A percentile compares a stretch with the other conserved stretches of the same genome.
These are phyloP conservation scores for Zelleria hepariella DNA, from an alignment of 2,888 invertebrate species.

Conservation along the genomic window DNA sequence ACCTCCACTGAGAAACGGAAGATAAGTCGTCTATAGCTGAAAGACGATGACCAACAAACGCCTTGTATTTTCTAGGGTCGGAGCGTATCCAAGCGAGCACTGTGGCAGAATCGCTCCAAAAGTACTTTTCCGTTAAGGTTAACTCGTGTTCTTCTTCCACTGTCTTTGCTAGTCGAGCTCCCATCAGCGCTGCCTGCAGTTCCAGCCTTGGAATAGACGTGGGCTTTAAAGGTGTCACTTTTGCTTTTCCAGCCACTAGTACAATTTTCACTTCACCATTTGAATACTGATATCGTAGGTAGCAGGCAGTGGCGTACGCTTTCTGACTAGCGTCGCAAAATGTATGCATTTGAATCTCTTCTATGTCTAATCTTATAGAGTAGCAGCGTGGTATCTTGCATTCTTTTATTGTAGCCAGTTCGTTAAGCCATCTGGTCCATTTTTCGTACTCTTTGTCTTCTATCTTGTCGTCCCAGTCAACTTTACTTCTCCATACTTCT, in stretches of 20 bases:
- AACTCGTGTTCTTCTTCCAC: conserved; percentile 10
- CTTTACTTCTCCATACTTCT: conserved; percentile 7
- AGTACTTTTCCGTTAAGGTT: not conserved
- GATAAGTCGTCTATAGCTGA: not conserved
- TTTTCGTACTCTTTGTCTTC: not conserved
- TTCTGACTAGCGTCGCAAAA: conserved; percentile 9
- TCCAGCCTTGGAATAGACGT: conserved; percentile 9
- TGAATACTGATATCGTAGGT: conserved; percentile 3
- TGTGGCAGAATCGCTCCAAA: conserved; percentile 10
- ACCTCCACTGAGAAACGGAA: not conserved
- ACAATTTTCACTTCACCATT: conserved; percentile 3
- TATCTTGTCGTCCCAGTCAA: conserved; percentile 9
- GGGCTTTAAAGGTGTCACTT: conserved; percentile 9
- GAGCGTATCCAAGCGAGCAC: conserved; percentile 4
- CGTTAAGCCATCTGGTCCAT: conserved; percentile 6
- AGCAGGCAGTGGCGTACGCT: conserved; percentile 12
- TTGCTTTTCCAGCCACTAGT: conserved; percentile 10
- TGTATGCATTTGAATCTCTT: not conserved
- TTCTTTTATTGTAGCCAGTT: not conserved
- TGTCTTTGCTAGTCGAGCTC: conserved; percentile 9
- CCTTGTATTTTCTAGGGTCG: not conserved
- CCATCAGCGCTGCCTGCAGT: conserved; percentile 10
- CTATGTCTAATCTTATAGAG: not conserved
- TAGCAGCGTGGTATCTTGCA: not conserved
- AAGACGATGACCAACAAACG: not conserved